Conservation (phyloP, 2,797 vertebrate species). For the Betta splendens region DNA sequence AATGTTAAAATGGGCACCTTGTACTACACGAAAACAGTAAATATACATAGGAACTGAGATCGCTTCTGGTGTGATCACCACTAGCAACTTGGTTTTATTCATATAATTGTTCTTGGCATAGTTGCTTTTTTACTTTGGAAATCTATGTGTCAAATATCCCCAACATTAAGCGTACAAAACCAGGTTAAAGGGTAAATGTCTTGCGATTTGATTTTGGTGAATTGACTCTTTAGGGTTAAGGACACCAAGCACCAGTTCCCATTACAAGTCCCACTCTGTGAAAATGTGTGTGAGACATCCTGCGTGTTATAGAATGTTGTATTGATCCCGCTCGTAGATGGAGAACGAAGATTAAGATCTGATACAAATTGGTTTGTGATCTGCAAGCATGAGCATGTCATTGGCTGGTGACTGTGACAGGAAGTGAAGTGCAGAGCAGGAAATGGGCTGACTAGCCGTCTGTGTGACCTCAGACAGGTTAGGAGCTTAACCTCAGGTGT, state of each 20-base stretch:
- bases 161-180: not conserved
- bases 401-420: slow-evolving; percentile 48
- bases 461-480: slow-evolving; percentile 49
- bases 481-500: slow-evolving; percentile 42
- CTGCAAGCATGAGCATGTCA: slow-evolving; percentile 12
- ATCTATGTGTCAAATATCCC: not conserved
- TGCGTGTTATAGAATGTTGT: slow-evolving; percentile 31
- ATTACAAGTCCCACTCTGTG: slow-evolving; percentile 54
- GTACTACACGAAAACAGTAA: slow-evolving; percentile 2
- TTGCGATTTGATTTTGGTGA: slow-evolving; percentile 43
- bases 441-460: slow-evolving; percentile 39
- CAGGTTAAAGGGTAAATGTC: not conserved
- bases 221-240: slow-evolving; percentile 33
- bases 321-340: slow-evolving; percentile 19
- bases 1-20: not conserved
- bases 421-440: slow-evolving; percentile 50
- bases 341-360: slow-evolving; percentile 18
- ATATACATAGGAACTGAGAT: not conserved
- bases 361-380: slow-evolving; percentile 19
- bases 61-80: not conserved
- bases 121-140: not conserved
- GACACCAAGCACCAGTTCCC: slow-evolving; percentile 53
- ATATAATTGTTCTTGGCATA: not conserved
- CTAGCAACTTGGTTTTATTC: not conserved
- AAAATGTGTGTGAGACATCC: slow-evolving; percentile 14